These are phyloP conservation scores for Galagoides demidoff DNA, from an alignment of 2,797 vertebrate genomes.

Conservation along the genomic window DNA sequence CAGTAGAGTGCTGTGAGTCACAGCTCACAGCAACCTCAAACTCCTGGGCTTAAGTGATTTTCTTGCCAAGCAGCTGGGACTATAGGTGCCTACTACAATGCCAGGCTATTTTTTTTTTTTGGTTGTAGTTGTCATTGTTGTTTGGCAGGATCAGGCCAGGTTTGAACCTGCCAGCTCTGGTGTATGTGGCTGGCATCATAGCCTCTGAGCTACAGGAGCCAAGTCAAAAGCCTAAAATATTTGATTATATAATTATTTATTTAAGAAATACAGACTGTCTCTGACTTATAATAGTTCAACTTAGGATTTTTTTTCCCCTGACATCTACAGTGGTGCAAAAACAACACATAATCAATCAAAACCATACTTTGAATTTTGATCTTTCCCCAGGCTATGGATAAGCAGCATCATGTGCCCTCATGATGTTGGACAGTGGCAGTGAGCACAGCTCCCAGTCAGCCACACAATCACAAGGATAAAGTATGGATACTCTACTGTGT, in stretches of 20 bases:
- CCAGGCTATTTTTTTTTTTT: no score
- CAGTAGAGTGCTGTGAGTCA: no score
- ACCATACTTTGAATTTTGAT: not conserved
- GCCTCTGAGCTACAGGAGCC: no score
- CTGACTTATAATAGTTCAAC: not conserved
- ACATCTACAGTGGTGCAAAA: not conserved
- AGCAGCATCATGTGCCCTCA: not conserved
- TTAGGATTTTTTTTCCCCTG: not conserved
- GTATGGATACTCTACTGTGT: not conserved
- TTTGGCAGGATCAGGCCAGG: no score
- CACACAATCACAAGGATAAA: not conserved
- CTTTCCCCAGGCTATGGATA: not conserved
- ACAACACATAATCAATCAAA: not conserved
- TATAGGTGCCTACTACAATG: no score
- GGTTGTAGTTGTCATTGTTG: no score
- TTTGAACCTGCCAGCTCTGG: no score
- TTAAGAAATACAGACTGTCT: not conserved
- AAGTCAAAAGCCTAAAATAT: not conserved
- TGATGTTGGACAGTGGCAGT: not conserved
- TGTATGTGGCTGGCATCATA: no score
- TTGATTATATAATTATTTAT: not conserved
- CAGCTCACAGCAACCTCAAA: no score
- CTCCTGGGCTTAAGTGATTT: no score
- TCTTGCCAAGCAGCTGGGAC: no score
- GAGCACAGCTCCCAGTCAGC: not conserved